Evolutionary conservation across 1,140 invertebrate genomes (phyloP), one percentile per base, ranked within the genome.

Genomic region (Probaryconus sp.): DNA sequence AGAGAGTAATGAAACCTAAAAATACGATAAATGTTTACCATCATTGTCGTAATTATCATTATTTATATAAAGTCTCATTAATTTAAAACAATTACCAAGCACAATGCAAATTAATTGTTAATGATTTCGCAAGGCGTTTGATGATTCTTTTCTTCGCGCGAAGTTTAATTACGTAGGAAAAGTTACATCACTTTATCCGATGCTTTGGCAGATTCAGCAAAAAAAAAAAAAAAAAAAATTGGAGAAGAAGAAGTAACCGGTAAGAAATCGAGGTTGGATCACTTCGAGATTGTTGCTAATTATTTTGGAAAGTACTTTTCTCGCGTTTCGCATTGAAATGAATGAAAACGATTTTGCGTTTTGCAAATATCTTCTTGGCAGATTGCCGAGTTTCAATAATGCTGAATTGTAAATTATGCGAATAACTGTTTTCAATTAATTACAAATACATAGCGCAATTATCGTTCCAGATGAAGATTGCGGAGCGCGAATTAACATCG

Each of bases 261-360:
- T 28, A 37, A 40, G 43, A 58, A 56, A 67, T 50, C 58, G 3
- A 58, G 64, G 64, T 68, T 68, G 51, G 14, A 43, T 42, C 35
- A 26, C 35, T 17, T 58, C 20, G 35, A 18, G 21, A 68, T 14
- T 68, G n/a, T n/a, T n/a, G n/a, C 33, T 51, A 56, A 56, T 50
- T 67, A 18, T 53, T 69, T 69, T 70, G 48, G 55, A 60, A 70
- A 70, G 50, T 50, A 28, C 50, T 63, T 63, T 63, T 35, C 6
- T 56, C 17, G 35, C 33, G 43, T 37, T 53, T 58, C 64, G 17
- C 7, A 7, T 24, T 4, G 7, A 24, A 7, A 4, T 24, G 21
- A n/a, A n/a, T n/a, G 21, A 24, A 24, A 24, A 7, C 21, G 7
- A 24, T 7, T 24, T n/a, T n/a, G n/a, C n/a, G n/a, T n/a, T n/a